A percentile compares a stretch with the other conserved stretches of the same genome.
phyloP scores from a whole-genome alignment of 2,113 vertebrate genomes.

The Tricholaema leucomelas region DNA sequence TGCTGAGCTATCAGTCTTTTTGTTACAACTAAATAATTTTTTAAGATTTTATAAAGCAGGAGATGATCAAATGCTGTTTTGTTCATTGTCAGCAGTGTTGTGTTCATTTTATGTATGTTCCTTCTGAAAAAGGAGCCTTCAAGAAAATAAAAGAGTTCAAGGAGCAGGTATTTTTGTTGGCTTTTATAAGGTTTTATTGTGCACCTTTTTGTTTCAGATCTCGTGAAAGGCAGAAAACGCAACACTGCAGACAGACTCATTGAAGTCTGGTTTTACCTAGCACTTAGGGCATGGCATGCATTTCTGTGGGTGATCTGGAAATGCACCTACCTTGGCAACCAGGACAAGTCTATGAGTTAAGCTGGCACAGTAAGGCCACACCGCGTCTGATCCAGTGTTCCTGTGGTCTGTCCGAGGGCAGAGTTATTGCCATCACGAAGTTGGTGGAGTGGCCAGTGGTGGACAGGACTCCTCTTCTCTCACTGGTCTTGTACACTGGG shows the following conservation, averaged over 20 bases:
- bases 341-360: conserved; percentile 72
- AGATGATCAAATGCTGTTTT: conserved; percentile 77
- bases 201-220: background rate
- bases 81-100: conserved; percentile 78
- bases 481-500: conserved; percentile 88
- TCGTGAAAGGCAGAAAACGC: background rate
- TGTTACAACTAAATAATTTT: conserved; percentile 76
- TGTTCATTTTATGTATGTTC: conserved; percentile 82
- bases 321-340: no score
- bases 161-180: conserved; percentile 10
- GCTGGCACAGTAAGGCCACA: conserved; percentile 85
- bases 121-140: conserved; percentile 74
- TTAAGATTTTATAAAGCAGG: conserved; percentile 75
- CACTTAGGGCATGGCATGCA: no score
- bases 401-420: conserved; percentile 75
- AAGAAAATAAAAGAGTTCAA: conserved; percentile 79
- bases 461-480: conserved; percentile 86
- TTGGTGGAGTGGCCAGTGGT: conserved; percentile 91
- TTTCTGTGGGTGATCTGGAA: no score
- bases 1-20: conserved; percentile 73
- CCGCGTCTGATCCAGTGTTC: conserved; percentile 88
- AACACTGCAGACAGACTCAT: background rate
- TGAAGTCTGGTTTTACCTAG: no score
- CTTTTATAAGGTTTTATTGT: conserved; percentile 28
- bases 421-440: conserved; percentile 85